These are phyloP conservation scores for Natrix natrix DNA, from an alignment of 2,797 vertebrate species.

Conservation along the genomic window DNA sequence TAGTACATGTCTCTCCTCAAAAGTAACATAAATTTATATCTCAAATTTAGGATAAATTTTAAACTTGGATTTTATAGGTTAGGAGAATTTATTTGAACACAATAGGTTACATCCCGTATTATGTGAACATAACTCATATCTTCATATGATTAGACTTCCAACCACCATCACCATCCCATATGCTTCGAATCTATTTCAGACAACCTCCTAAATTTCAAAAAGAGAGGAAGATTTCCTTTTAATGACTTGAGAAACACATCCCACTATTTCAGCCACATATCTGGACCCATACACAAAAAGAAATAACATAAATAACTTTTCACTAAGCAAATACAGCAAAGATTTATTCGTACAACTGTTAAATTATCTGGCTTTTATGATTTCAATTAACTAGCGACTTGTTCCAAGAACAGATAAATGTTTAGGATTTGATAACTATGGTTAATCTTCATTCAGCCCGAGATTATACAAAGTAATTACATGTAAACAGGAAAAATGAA, in stretches of 20 bases:
- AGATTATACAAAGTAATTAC: slow-evolving; percentile 80
- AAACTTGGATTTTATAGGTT: background rate
- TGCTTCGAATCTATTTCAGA: background rate
- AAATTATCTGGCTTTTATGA: slow-evolving; percentile 70
- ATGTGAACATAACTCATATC: background rate
- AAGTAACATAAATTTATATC: background rate
- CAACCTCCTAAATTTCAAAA: background rate
- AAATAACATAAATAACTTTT: slow-evolving; percentile 46
- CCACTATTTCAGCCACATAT: slow-evolving; percentile 27
- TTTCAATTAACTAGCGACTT: slow-evolving; percentile 75
- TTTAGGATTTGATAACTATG: slow-evolving; percentile 74
- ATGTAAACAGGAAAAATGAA: slow-evolving; percentile 83
- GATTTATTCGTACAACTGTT: slow-evolving; percentile 54
- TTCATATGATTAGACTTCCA: background rate
- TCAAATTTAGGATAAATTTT: background rate
- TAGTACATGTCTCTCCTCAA: background rate
- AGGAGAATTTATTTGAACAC: background rate
- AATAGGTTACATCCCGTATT: background rate
- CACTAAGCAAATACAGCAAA: slow-evolving; percentile 45
- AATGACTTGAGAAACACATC: background rate
- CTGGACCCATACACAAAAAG: slow-evolving; percentile 7
- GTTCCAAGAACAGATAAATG: slow-evolving; percentile 78
- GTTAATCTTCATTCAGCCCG: slow-evolving; percentile 82
- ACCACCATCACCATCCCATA: background rate
- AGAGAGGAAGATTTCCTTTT: background rate